Base-by-base conservation (phyloP, 2,797 vertebrate species). In the Bradypodion ventrale region DNA sequence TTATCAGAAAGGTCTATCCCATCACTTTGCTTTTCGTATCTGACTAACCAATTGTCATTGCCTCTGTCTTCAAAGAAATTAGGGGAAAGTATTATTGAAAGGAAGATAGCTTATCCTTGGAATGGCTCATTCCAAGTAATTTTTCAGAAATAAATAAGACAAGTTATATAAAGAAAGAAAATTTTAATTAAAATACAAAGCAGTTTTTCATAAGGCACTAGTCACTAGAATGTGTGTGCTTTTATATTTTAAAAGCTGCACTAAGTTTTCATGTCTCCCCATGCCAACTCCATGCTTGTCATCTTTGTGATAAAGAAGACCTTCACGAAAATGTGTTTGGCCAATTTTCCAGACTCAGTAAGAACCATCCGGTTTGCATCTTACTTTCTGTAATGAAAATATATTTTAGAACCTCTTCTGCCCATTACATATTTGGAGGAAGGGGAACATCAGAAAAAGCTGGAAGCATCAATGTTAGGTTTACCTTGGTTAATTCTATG, bases 1-100 rank as follows among this genome's bases (percentile, higher is more conserved):
- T 98, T 97, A 87, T 94, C 93, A 75, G 92, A 84, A 9, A 80
- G 79, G 70, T 96, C 93, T 37, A 83, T 94, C 83, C 23, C 88
- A 85, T 94, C 94, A 82, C 96, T 97, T 83, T 96, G 94, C 77
- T 98, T 97, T 93, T 98, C 98, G 68, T 98, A 99, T 94, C 95
- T 98, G 93, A 99, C 96, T 92, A 99, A 95, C 98, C 99, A 99
- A 95, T 99, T 99, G 93, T 99, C 98, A 1, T 99, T 99, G 77
- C 98, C 99, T 90, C 98, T 95, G 94, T 99, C 99, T 99, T 95
- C 90, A 88, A 90, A 89, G 27, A 62, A 69, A 82, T 49, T 7
- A 83, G 82, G 86, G 25, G 10, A 32, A 90, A 65, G 72, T 83
- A 83, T 19, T 32, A 82, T 6, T 52, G 32, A 82, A 70, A 72